These are phyloP conservation scores for Sialia sialis DNA, from an alignment of 2,113 vertebrate species.

Conservation along the genomic window DNA sequence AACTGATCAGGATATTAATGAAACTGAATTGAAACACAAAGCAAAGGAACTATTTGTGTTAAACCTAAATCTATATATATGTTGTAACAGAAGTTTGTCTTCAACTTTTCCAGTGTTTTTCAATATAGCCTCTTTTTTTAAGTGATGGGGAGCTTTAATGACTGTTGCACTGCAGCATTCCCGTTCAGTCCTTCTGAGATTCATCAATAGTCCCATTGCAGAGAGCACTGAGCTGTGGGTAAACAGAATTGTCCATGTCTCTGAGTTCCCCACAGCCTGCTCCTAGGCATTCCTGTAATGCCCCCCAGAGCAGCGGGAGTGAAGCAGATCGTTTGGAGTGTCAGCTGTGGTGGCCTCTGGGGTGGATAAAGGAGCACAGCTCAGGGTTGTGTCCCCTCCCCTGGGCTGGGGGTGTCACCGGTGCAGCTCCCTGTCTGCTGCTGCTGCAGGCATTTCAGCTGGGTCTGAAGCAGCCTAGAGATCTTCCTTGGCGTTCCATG, in stretches of 20 bases:
- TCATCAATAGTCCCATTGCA: background rate
- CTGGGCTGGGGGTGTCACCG: rapidly evolving
- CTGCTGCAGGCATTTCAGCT: background rate
- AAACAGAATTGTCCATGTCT: background rate
- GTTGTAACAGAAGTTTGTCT: background rate
- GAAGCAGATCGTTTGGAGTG: background rate
- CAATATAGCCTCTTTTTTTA: background rate
- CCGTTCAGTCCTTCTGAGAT: background rate
- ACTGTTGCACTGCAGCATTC: background rate
- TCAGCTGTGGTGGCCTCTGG: background rate
- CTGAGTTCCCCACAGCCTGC: background rate
- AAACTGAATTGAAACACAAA: background rate
- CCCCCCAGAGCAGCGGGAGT: background rate
- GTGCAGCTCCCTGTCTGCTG: background rate
- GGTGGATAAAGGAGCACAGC: background rate
- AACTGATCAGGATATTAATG: background rate
- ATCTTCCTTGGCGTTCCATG: background rate
- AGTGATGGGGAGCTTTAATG: background rate
- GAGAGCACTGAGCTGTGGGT: background rate
- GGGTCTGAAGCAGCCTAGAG: background rate
- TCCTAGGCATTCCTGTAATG: background rate
- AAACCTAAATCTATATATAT: background rate
- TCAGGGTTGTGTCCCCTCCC: background rate
- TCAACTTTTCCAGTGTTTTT: background rate
- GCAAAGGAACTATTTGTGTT: background rate